Evolutionary conservation across 1,140 invertebrate species (phyloP), one percentile per base, ranked within the genome.

Genomic region (Leptoteleia sp.): DNA sequence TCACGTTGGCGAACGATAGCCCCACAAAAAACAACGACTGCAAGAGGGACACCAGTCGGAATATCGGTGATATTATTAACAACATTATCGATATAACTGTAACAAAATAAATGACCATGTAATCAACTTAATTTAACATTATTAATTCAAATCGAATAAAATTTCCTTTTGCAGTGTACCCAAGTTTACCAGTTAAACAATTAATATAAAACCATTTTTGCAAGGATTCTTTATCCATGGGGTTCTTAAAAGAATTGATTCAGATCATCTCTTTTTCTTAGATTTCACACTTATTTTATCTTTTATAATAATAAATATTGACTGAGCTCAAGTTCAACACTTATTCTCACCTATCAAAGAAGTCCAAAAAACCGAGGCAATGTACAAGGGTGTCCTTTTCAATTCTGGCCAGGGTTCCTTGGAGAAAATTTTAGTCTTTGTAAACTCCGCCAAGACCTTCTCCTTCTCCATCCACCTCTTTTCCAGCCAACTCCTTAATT

Each of bases 381-480:
- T 79, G 61, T 89, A 88, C 9, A 92, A 82, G 4, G 91, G 88
- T 38, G 88, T 84, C 43, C 76, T 77, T 6, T 83, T 83, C 5
- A 84, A 64, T 47, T 82, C 71, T 9, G 84, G 82, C 85, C 88
- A 86, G 29, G 50, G 40, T 80, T 83, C 40, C 19, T 67, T 37
- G 27, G 80, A 38, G 54, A 92, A 92, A 1, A 73, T 72, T 84
- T 92, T 92, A 8, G 89, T 88, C 5, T 81, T 79, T 37, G 92
- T 87, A 85, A 95, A 95, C 55, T 91, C 87, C 38, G 88, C 85
- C 1, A 95, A 86, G 25, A 85, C 86, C 35, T 88, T 82, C 85
- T 96, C 94, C 82, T 96, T 96, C 22, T 92, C 88, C 2, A 79
- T 82, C 95, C 95, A 96, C n/a, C 91, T 88, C 29, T 93, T 87